A percentile compares a stretch with the other conserved stretches of the same genome.
These are phyloP conservation scores for Nysson spinosus DNA, from an alignment of 2,888 invertebrate species.

Conservation along the genomic window DNA sequence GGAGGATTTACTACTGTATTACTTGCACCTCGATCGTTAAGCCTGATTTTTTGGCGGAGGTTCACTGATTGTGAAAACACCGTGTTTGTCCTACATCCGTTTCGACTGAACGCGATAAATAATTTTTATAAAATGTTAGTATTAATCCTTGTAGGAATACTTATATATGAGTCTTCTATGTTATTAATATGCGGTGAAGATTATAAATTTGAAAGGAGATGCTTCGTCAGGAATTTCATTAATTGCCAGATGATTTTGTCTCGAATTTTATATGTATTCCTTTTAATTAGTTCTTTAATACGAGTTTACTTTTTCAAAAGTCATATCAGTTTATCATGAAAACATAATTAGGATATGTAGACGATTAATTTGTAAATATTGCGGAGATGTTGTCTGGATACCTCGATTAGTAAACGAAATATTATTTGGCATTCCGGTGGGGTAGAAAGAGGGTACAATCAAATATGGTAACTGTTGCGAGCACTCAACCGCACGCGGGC, in stretches of 20 bases:
- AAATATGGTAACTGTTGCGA: constrained; percentile 76
- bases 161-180: background rate
- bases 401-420: constrained; percentile 19
- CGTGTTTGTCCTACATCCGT: too few species aligned
- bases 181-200: background rate
- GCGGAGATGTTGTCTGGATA: constrained; percentile 21
- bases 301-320: too few species aligned
- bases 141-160: too few species aligned
- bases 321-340: too few species aligned
- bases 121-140: too few species aligned
- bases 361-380: background rate
- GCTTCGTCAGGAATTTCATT: too few species aligned
- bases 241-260: background rate
- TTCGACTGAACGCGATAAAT: too few species aligned
- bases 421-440: constrained; percentile 62
- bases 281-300: background rate
- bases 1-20: background rate
- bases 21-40: too few species aligned
- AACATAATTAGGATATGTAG: too few species aligned
- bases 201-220: background rate
- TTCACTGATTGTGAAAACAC: too few species aligned
- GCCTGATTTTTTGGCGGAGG: too few species aligned
- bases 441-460: constrained; percentile 69
- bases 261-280: background rate
- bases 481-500: constrained; percentile 74